Evolutionary conservation across 2,797 vertebrate genomes (phyloP), one percentile per base, ranked within the genome.

Genomic region (Heterohyrax brucei): DNA sequence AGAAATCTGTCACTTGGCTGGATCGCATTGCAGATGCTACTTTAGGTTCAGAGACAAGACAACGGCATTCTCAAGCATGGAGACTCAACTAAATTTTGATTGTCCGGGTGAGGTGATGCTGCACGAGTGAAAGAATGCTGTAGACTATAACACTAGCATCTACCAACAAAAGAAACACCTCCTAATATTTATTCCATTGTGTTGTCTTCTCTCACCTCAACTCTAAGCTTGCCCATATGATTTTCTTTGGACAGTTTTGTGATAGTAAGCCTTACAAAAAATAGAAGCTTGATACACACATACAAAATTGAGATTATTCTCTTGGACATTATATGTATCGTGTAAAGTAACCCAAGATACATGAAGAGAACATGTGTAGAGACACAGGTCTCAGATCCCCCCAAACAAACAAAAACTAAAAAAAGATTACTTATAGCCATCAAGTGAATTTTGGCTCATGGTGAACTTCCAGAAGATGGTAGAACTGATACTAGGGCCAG

Each of bases 231-330:
- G 59, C 13, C 19, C 26, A 46, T 4, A 19, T 83, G 59, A 26
- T 75, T 85, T 85, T 78, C 33, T 86, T 78, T 86, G 66, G 48
- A 46, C 14, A 44, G 30, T 85, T 85, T 68, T n/a, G 53, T n/a
- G 56, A 13, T 19, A 19, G 2, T 53, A n/a, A 77, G 19, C 7
- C 46, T 56, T 66, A 77, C 44, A 85, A 13, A 26, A 26, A 85
- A 18, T n/a, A 78, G 19, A 78, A 78, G 39, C 16, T 26, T 92
- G 48, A 77, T 66, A 12, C 77, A 77, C n/a, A 66, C 46, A n/a
- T 85, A 19, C 72, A 92, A 84, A 85, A 68, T 28, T 68, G 12
- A n/a, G 48, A 30, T 77, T 68, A 19, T 66, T 46, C 13, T 77
- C 81, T 85, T 46, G 26, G 3, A 68, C 39, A 39, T 85, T 68